Evolutionary conservation across 2,797 vertebrate species (phyloP).

Genomic region (Cuculus canorus): DNA sequence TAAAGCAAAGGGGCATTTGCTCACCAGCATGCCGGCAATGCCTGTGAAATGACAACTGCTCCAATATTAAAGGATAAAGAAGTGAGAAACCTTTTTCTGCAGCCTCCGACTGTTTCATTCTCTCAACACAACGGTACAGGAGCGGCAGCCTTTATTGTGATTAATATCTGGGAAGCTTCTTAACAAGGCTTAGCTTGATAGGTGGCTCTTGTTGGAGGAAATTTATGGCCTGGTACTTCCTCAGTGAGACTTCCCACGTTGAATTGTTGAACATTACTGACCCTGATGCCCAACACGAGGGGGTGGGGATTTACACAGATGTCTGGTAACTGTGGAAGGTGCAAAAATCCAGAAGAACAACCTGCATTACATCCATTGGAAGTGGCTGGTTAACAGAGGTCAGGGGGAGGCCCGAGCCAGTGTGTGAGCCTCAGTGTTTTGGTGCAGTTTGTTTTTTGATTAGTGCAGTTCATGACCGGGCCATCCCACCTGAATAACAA

Average conservation of each 20-base stretch:
- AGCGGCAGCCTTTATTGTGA: constrained; percentile 37
- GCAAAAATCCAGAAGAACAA: constrained; percentile 74
- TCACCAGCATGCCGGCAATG: neutral
- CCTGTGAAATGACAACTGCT: neutral
- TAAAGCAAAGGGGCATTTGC: neutral
- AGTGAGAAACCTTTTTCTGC: neutral
- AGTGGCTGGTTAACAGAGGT: constrained; percentile 67
- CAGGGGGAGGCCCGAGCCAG: constrained; percentile 67
- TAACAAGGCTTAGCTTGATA: constrained; percentile 70
- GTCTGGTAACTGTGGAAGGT: constrained; percentile 75
- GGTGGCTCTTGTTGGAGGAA: constrained; percentile 78
- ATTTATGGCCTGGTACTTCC: constrained; percentile 82
- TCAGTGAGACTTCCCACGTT: constrained; percentile 82
- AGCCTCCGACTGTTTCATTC: constrained; percentile 15
- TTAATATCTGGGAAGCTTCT: constrained; percentile 72
- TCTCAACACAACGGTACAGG: neutral
- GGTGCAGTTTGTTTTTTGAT: constrained; percentile 77
- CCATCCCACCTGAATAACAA: constrained; percentile 75
- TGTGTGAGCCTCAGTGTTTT: constrained; percentile 70
- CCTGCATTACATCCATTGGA: constrained; percentile 80
- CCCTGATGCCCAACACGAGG: constrained; percentile 76
- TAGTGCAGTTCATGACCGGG: constrained; percentile 76
- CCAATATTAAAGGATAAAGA: neutral
- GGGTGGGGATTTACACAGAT: constrained; percentile 78
- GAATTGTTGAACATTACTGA: constrained; percentile 79